These are phyloP conservation scores for Mythimna impura DNA, from an alignment of 2,888 invertebrate genomes.

Conservation along the genomic window DNA sequence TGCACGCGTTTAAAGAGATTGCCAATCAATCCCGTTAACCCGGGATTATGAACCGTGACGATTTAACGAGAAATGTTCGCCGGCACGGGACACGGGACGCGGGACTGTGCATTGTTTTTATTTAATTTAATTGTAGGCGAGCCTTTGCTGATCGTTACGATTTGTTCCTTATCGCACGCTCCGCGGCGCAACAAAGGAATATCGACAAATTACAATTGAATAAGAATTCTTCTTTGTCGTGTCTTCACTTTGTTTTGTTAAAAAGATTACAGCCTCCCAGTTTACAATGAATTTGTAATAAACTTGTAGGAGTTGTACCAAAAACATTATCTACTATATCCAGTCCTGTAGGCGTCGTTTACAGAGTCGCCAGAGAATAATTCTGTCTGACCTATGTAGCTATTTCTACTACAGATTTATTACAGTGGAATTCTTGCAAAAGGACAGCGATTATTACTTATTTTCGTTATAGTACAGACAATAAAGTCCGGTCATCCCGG, in stretches of 20 bases:
- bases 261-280: slow-evolving; percentile 21
- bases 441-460: slow-evolving; percentile 65
- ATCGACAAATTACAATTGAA: slow-evolving; percentile 43
- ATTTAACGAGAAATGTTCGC: slow-evolving; percentile 75
- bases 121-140: slow-evolving; percentile 64
- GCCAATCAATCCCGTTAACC: slow-evolving; percentile 68
- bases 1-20: slow-evolving; percentile 64
- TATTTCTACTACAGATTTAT: slow-evolving; percentile 61
- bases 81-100: slow-evolving; percentile 33
- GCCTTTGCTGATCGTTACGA: slow-evolving; percentile 53
- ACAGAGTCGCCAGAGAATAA: slow-evolving; percentile 60
- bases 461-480: slow-evolving; percentile 54
- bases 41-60: slow-evolving; percentile 73
- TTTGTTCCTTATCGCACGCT: slow-evolving; percentile 46
- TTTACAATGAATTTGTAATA: slow-evolving; percentile 34
- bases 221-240: slow-evolving; percentile 30
- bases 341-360: slow-evolving; percentile 52
- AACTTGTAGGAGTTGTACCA: slow-evolving; percentile 16
- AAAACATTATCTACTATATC: slow-evolving; percentile 28
- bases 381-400: slow-evolving; percentile 52
- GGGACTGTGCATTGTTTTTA: slow-evolving; percentile 55
- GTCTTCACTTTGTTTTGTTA: slow-evolving; percentile 40
- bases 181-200: slow-evolving; percentile 34
- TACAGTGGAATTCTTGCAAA: slow-evolving; percentile 49
- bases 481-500: slow-evolving; percentile 61